A percentile compares a stretch with the other conserved stretches of the same genome.
These are phyloP conservation scores for Poecilus cupreus DNA, from an alignment of 2,888 invertebrate species.

Conservation along the genomic window DNA sequence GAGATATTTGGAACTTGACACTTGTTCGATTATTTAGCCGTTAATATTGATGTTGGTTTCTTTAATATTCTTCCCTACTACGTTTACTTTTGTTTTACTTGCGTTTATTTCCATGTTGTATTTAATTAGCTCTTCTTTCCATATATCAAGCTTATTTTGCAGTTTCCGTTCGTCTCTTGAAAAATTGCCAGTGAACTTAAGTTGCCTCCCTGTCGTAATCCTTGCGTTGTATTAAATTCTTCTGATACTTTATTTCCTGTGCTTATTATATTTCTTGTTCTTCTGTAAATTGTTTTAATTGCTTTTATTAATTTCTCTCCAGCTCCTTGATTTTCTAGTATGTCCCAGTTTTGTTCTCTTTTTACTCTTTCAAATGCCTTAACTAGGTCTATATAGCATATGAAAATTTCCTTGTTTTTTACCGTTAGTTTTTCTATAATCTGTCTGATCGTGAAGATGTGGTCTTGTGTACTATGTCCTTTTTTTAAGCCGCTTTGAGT, in stretches of 20 bases:
- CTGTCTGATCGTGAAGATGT: background rate
- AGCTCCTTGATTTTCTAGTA: background rate
- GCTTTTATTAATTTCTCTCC: background rate
- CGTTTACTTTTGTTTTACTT: conserved; percentile 10
- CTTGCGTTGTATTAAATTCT: background rate
- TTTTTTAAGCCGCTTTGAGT: no score
- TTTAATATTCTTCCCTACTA: background rate
- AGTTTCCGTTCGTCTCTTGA: background rate
- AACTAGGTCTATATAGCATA: background rate
- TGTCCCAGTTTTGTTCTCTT: background rate
- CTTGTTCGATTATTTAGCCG: background rate
- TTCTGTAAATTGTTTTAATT: background rate
- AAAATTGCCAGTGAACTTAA: conserved; percentile 2
- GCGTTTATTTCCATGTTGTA: background rate
- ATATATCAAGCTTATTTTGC: background rate
- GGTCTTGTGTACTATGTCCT: background rate
- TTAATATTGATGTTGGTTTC: background rate
- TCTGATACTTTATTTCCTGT: background rate
- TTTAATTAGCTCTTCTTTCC: background rate
- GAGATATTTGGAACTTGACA: background rate
- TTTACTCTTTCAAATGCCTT: background rate
- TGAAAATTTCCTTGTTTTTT: background rate
- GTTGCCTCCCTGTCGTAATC: background rate
- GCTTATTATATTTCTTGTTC: background rate
- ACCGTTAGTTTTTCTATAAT: background rate